A percentile compares a stretch with the other conserved stretches of the same genome.
These are phyloP conservation scores for Oscheius sp. DNA, from an alignment of 2,888 invertebrate species.

Conservation along the genomic window DNA sequence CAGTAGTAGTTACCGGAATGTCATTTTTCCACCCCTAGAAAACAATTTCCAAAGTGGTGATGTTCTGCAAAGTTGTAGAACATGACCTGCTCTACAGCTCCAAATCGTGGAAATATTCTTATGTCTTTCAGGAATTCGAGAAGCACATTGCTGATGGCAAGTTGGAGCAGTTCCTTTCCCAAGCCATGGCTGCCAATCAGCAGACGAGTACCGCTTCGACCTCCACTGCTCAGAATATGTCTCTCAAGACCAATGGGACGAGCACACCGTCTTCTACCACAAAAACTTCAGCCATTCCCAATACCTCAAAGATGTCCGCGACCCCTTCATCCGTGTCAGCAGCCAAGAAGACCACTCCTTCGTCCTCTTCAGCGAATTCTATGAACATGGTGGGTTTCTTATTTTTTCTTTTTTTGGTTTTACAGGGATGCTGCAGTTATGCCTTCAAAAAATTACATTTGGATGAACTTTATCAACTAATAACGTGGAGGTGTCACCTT, in stretches of 20 bases:
- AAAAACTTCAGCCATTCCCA: constrained; percentile 34
- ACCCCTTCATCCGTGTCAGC: constrained; percentile 5
- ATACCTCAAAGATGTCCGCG: constrained; percentile 7
- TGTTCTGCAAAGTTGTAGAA: too few species aligned
- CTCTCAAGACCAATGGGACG: constrained; percentile 43
- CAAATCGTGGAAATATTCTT: not conserved
- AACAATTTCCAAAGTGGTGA: too few species aligned
- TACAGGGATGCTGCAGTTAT: constrained; percentile 15
- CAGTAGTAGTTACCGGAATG: too few species aligned
- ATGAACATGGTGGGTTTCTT: constrained; percentile 16
- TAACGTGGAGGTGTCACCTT: too few species aligned
- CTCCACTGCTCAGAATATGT: constrained; percentile 33
- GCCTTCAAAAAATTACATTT: constrained; percentile 5
- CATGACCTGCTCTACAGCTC: too few species aligned
- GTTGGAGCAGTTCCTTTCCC: constrained; percentile 52
- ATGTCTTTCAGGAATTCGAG: constrained; percentile 52
- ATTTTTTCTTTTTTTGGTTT: not conserved
- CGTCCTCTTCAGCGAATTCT: not conserved
- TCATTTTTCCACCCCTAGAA: too few species aligned
- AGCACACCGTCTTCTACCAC: constrained; percentile 43
- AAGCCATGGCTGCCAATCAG: constrained; percentile 32
- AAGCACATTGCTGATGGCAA: constrained; percentile 69
- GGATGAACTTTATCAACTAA: too few species aligned
- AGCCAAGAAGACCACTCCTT: constrained; percentile 14
- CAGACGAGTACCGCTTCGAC: not conserved